Conservation (phyloP, 2,888 invertebrate genomes). For the Hybos culiciformis region DNA sequence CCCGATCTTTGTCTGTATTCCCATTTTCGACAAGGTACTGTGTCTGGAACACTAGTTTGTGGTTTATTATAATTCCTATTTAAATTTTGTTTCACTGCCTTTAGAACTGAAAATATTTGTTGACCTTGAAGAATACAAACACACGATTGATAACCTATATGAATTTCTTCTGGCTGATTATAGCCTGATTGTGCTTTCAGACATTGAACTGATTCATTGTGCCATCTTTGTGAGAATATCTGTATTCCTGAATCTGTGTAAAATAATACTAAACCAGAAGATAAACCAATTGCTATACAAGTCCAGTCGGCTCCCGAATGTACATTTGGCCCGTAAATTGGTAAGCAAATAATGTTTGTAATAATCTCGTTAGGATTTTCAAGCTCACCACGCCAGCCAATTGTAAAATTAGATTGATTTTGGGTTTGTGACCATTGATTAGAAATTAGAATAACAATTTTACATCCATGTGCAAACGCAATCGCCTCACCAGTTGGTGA, state of each 20-base stretch:
- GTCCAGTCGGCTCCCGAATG: conserved; percentile 78
- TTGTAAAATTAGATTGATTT: conserved; percentile 24
- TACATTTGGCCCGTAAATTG: conserved; percentile 31
- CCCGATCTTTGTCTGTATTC: conserved; percentile 62
- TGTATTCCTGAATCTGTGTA: conserved; percentile 79
- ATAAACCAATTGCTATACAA: conserved; percentile 74
- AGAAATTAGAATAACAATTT: conserved; percentile 50
- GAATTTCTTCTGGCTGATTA: conserved; percentile 34
- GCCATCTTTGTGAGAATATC: conserved; percentile 69
- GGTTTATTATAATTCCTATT: conserved; percentile 15
- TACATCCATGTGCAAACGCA: conserved; percentile 49
- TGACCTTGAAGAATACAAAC: conserved; percentile 56
- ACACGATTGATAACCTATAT: conserved; percentile 48
- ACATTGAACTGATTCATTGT: conserved; percentile 62
- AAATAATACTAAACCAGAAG: conserved; percentile 71
- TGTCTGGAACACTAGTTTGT: conserved; percentile 21
- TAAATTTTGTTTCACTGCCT: conserved; percentile 65
- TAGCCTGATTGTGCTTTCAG: conserved; percentile 60
- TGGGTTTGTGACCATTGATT: conserved; percentile 44
- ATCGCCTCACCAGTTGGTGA: conserved; percentile 61
- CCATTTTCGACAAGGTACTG: conserved; percentile 70
- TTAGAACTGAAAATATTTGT: conserved; percentile 61
- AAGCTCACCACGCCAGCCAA: conserved; percentile 44
- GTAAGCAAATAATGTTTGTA: conserved; percentile 38
- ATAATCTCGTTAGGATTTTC: conserved; percentile 39